These are phyloP conservation scores for Phalacrocorax carbo DNA, from an alignment of 2,113 vertebrate genomes.

Conservation along the genomic window DNA sequence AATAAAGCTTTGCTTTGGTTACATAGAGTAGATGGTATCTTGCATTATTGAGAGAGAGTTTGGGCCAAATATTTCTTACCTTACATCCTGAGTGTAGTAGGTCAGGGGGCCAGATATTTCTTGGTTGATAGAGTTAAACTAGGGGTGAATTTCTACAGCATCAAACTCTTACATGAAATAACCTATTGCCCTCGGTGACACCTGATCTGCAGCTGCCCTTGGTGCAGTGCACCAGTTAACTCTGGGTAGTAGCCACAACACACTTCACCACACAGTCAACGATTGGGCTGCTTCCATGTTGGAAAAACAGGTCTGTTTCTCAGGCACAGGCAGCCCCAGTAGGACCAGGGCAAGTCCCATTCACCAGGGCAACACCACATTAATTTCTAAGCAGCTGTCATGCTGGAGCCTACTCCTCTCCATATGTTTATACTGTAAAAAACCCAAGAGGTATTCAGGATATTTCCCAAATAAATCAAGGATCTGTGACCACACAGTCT, in stretches of 20 bases:
- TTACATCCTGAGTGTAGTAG: not conserved
- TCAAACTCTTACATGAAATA: not conserved
- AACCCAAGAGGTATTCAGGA: not conserved
- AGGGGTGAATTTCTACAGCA: not conserved
- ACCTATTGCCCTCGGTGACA: not conserved
- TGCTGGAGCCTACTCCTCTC: not conserved
- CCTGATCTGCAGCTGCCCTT: not conserved
- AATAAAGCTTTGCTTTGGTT: not conserved
- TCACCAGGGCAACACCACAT: not conserved
- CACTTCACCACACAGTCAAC: not conserved
- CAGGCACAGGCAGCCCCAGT: not conserved
- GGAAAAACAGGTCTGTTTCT: not conserved
- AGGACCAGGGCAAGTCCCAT: not conserved
- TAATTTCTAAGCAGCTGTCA: not conserved
- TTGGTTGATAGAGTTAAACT: not conserved
- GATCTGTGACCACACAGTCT: fast-evolving
- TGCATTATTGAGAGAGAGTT: not conserved
- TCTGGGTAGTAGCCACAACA: not conserved
- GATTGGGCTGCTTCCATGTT: fast-evolving
- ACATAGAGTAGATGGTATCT: not conserved
- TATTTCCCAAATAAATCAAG: not conserved
- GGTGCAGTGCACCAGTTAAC: not conserved
- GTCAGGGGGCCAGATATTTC: not conserved
- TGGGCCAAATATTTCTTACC: not conserved
- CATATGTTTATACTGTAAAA: not conserved